phyloP scores from a whole-genome alignment of 2,888 invertebrate genomes.

The Nebria salina region DNA sequence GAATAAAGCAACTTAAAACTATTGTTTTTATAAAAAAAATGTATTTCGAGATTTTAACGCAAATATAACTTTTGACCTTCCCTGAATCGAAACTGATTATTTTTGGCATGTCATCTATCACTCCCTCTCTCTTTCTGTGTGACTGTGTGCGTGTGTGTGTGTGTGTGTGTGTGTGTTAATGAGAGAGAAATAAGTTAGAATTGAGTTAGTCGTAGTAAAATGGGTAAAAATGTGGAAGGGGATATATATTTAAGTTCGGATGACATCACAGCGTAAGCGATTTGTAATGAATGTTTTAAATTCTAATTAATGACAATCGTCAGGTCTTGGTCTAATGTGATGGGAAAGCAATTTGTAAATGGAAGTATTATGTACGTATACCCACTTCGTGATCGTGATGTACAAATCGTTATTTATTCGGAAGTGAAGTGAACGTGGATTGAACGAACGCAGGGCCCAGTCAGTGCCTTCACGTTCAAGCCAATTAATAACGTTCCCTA shows the following conservation, averaged over 20 bases:
- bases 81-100: too few species aligned
- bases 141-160: too few species aligned
- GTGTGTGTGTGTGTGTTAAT: not conserved
- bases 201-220: too few species aligned
- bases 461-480: not conserved
- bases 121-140: too few species aligned
- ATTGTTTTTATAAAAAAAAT: too few species aligned
- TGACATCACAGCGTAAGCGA: not conserved
- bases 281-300: not conserved
- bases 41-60: too few species aligned
- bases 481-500: not conserved
- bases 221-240: too few species aligned
- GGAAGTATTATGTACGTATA: slow-evolving; percentile 8
- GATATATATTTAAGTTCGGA: not conserved
- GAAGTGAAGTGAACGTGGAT: not conserved
- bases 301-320: slow-evolving; percentile 3
- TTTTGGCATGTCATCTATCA: too few species aligned
- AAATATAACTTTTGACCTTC: too few species aligned
- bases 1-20: too few species aligned
- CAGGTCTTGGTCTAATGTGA: not conserved
- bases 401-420: slow-evolving; percentile 11
- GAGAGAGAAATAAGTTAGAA: not conserved
- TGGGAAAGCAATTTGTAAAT: slow-evolving; percentile 16
- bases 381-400: not conserved
- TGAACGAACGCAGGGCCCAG: not conserved